Percentiles rank a stretch among this genome's conserved stretches.
Conservation (phyloP, 2,888 invertebrate species). For the Campoletis raptor region DNA sequence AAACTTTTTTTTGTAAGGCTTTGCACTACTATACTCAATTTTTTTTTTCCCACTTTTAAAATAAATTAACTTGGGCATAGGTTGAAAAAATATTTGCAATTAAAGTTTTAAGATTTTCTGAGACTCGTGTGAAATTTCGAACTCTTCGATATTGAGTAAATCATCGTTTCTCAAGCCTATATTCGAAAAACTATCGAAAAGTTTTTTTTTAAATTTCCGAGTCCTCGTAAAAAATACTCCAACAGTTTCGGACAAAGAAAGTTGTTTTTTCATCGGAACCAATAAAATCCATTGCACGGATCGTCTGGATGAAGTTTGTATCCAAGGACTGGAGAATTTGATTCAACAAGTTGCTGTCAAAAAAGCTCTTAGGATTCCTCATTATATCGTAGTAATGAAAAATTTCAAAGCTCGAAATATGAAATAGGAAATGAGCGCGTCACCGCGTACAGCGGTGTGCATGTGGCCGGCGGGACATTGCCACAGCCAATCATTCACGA, state of each 20-base stretch:
- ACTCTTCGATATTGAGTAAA: background rate
- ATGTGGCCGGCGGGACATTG: slow-evolving; percentile 13
- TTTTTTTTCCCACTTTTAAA: too few relatives aligned
- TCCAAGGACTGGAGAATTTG: background rate
- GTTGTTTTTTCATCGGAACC: background rate
- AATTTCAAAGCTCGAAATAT: background rate
- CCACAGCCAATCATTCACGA: background rate
- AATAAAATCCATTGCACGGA: background rate
- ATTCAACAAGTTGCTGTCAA: background rate
- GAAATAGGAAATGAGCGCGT: background rate
- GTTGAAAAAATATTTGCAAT: too few relatives aligned
- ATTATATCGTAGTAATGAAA: background rate
- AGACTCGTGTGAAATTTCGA: too few relatives aligned
- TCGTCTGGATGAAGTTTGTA: background rate
- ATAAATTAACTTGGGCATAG: too few relatives aligned
- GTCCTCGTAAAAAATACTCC: background rate
- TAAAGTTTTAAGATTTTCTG: too few relatives aligned
- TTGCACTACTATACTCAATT: too few relatives aligned
- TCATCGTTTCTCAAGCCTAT: background rate
- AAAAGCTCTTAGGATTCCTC: background rate
- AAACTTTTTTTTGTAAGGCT: too few relatives aligned
- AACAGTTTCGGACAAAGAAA: background rate
- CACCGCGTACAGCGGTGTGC: background rate
- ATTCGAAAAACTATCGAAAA: too few relatives aligned
- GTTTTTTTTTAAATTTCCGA: too few relatives aligned